phyloP scores from a whole-genome alignment of 2,113 vertebrate genomes.

The Brienomyrus longianalis region DNA sequence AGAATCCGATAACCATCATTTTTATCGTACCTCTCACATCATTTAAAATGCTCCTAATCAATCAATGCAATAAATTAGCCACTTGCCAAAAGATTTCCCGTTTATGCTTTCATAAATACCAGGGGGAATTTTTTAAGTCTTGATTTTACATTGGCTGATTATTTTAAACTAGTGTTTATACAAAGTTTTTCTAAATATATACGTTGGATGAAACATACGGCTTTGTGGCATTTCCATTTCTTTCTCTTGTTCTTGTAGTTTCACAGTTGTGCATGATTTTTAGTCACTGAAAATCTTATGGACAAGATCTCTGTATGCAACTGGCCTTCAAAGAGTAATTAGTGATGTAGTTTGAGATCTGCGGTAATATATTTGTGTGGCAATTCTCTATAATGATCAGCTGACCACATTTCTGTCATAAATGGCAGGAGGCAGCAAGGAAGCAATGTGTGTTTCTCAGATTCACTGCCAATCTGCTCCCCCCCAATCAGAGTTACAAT shows the following conservation, averaged over 20 bases:
- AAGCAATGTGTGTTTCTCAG: neutral
- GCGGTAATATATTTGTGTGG: neutral
- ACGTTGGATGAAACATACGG: neutral
- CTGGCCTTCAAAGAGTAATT: neutral
- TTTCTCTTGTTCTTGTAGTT: neutral
- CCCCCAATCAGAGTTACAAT: neutral
- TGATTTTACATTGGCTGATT: neutral
- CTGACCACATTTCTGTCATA: neutral
- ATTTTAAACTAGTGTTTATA: neutral
- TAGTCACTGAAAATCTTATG: neutral
- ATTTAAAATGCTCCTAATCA: neutral
- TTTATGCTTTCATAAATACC: neutral
- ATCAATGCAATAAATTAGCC: neutral
- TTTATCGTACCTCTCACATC: neutral
- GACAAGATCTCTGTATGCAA: neutral
- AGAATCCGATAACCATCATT: neutral
- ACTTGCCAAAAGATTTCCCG: neutral
- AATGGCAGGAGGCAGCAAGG: conserved; percentile 8
- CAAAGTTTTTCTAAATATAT: neutral
- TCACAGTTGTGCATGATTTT: neutral
- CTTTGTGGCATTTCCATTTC: neutral
- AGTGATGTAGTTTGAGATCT: neutral
- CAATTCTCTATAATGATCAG: neutral
- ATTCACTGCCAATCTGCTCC: neutral
- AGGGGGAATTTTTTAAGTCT: neutral